Evolutionary conservation across 2,113 vertebrate genomes (phyloP).

Genomic region (Cryptomyrus ogoouensis): DNA sequence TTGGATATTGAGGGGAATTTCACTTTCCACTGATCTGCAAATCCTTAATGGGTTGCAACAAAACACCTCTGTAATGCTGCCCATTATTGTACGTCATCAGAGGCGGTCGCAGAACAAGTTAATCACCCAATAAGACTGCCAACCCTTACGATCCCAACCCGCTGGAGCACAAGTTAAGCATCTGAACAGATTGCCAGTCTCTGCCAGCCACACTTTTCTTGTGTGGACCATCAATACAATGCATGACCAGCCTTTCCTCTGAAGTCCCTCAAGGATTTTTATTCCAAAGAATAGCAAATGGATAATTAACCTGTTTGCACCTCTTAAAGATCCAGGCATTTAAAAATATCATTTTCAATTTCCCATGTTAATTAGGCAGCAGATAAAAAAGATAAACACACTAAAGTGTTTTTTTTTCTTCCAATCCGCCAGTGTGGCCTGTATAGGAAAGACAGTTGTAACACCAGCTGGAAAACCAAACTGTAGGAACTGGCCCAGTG

Average conservation of each 20-base stretch:
- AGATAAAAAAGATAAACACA: conserved; percentile 10
- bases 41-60: background rate
- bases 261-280: background rate
- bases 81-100: background rate
- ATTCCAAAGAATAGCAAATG: conserved; percentile 14
- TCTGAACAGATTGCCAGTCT: background rate
- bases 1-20: background rate
- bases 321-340: conserved; percentile 5
- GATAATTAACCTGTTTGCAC: conserved; percentile 16
- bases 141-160: background rate
- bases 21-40: background rate
- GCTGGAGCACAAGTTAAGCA: background rate
- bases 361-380: conserved; percentile 10
- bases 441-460: background rate
- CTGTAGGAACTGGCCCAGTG: background rate
- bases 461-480: background rate
- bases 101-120: background rate
- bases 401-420: background rate
- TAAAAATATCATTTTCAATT: conserved; percentile 18
- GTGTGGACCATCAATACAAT: background rate
- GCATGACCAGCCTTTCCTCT: background rate
- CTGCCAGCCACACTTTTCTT: background rate
- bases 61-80: background rate
- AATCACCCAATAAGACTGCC: background rate
- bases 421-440: background rate